These are phyloP conservation scores for Meiosimyza decipiens DNA, from an alignment of 2,888 invertebrate genomes.

Conservation along the genomic window DNA sequence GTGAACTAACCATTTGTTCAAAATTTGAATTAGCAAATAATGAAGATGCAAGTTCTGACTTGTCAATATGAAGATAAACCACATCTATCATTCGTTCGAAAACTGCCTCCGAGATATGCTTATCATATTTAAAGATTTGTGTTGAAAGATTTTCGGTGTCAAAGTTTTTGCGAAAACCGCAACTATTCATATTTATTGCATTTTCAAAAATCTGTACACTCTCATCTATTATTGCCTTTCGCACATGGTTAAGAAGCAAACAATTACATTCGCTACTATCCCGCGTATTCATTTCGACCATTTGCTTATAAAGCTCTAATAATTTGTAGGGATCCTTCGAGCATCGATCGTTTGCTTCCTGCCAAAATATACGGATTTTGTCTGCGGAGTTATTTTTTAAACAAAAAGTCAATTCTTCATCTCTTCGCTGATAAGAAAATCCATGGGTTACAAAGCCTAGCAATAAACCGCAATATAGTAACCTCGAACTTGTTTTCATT, in stretches of 20 bases:
- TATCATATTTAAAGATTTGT: conserved; percentile 30
- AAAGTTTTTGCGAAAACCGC: conserved; percentile 13
- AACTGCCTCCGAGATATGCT: conserved; percentile 33
- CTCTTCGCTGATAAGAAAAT: conserved; percentile 20
- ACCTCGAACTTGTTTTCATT: not conserved
- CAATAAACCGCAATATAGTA: not conserved
- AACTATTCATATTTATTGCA: conserved; percentile 29
- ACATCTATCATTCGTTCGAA: conserved; percentile 39
- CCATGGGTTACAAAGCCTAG: not conserved
- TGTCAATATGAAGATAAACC: conserved; percentile 38
- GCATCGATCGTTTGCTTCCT: conserved; percentile 37
- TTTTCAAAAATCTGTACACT: conserved; percentile 38
- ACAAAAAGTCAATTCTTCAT: conserved; percentile 38
- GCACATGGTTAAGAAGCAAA: conserved; percentile 38
- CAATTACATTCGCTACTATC: conserved; percentile 36
- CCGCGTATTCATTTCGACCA: not conserved
- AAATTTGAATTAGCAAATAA: conserved; percentile 1
- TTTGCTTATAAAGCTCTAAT: conserved; percentile 36
- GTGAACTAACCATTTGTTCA: conserved; percentile 5
- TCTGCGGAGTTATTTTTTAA: conserved; percentile 34
- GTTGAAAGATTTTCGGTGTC: conserved; percentile 31
- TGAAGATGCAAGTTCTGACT: conserved; percentile 19
- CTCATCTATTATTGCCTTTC: conserved; percentile 37
- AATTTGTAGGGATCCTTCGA: conserved; percentile 35
- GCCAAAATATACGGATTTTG: conserved; percentile 41